A percentile compares a stretch with the other conserved stretches of the same genome.
These are phyloP conservation scores for Suricata suricatta DNA, from an alignment of 2,113 vertebrate genomes.

Conservation along the genomic window DNA sequence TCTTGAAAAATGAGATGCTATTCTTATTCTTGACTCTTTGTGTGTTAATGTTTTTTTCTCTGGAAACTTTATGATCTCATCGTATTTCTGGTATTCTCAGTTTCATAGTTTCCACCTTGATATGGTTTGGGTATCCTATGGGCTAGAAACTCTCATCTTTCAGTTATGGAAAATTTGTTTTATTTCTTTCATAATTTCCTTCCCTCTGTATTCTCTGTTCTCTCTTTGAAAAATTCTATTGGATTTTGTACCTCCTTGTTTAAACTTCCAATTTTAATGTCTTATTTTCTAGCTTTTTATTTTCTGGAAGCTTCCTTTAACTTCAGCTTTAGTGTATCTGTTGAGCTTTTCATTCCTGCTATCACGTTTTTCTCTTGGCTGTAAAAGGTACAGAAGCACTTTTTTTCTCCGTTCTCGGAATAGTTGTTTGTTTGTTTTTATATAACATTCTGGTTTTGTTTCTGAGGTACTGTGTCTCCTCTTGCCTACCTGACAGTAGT, in stretches of 20 bases:
- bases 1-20: background rate
- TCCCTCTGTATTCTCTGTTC: background rate
- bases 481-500: background rate
- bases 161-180: background rate
- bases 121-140: background rate
- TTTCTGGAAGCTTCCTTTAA: background rate
- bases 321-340: background rate
- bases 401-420: background rate
- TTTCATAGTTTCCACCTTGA: background rate
- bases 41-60: background rate
- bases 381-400: background rate
- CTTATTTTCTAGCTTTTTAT: background rate
- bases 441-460: background rate
- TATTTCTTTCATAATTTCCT: background rate
- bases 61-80: background rate
- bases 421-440: background rate
- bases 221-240: background rate
- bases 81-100: background rate
- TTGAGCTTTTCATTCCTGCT: conserved; percentile 6
- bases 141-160: background rate
- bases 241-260: background rate
- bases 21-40: background rate
- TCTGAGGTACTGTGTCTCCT: background rate
- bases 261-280: background rate
- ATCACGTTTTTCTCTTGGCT: background rate